These are phyloP conservation scores for Nycteola revayana DNA, from an alignment of 2,888 invertebrate genomes.

Conservation along the genomic window DNA sequence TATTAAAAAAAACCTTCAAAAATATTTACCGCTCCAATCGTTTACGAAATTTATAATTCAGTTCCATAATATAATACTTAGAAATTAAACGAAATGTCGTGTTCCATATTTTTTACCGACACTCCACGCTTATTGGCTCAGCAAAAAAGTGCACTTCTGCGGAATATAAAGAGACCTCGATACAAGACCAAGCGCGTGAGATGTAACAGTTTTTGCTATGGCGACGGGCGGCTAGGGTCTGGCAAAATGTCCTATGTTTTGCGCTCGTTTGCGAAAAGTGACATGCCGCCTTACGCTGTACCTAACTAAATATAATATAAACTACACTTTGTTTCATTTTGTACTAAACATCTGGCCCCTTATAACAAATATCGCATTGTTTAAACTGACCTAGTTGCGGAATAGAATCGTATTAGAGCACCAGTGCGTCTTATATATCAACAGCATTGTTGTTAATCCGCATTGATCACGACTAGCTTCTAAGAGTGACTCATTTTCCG, in stretches of 20 bases:
- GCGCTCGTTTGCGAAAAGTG: slow-evolving; percentile 37
- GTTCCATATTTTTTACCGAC: slow-evolving; percentile 44
- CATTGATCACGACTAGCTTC: background rate
- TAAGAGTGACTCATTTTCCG: slow-evolving; percentile 5
- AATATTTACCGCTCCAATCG: slow-evolving; percentile 35
- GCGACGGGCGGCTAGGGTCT: slow-evolving; percentile 24
- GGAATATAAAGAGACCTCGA: slow-evolving; percentile 53
- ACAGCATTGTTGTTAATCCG: no score
- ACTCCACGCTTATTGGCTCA: slow-evolving; percentile 43
- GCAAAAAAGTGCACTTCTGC: slow-evolving; percentile 49
- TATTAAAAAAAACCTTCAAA: slow-evolving; percentile 12
- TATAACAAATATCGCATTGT: no score
- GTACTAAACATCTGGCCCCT: slow-evolving; percentile 1
- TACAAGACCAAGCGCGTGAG: slow-evolving; percentile 40
- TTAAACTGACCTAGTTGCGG: no score
- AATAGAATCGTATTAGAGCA: no score
- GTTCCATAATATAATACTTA: slow-evolving; percentile 47
- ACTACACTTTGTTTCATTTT: slow-evolving; percentile 13
- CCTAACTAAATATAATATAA: slow-evolving; percentile 34
- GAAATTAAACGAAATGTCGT: slow-evolving; percentile 32
- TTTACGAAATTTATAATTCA: slow-evolving; percentile 50
- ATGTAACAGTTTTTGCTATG: slow-evolving; percentile 55
- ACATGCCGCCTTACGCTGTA: slow-evolving; percentile 37
- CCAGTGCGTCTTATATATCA: no score
- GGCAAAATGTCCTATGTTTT: slow-evolving; percentile 45